Percentiles rank a stretch among this genome's conserved stretches.
Evolutionary conservation across 1,140 invertebrate species (phyloP).

Genomic region (Globodera ellingtonae): DNA sequence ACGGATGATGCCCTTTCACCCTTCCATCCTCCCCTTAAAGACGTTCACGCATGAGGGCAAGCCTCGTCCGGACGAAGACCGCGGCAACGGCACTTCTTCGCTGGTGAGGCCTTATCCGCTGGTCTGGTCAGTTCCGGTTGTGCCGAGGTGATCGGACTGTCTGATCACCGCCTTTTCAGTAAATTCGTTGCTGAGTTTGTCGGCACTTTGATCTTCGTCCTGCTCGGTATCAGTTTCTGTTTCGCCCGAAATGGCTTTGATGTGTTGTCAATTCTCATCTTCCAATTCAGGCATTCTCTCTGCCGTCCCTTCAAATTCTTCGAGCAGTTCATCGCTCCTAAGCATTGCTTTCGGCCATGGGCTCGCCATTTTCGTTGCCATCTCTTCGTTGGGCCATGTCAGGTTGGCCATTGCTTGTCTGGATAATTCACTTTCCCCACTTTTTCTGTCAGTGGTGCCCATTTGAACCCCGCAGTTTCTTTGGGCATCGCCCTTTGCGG

Average conservation of each 20-base stretch:
- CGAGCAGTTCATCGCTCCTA: background rate
- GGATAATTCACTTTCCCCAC: constrained; percentile 15
- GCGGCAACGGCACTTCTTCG: background rate
- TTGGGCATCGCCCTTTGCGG: constrained; percentile 60
- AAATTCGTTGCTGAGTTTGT: constrained; percentile 40
- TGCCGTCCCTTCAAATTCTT: constrained; percentile 35
- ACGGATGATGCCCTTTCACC: background rate
- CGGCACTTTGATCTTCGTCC: constrained; percentile 35
- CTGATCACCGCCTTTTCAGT: background rate
- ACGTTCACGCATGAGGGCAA: background rate
- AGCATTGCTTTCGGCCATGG: constrained; percentile 47
- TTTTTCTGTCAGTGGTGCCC: constrained; percentile 64
- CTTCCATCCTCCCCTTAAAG: background rate
- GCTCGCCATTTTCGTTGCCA: constrained; percentile 44
- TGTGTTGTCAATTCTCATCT: constrained; percentile 3
- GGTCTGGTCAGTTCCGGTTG: background rate
- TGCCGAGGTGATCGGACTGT: background rate
- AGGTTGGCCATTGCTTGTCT: constrained; percentile 15
- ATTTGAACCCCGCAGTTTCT: constrained; percentile 67
- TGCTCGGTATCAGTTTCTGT: constrained; percentile 26
- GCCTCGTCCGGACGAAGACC: too few species aligned
- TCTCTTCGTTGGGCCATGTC: constrained; percentile 38
- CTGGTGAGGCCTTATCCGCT: constrained; percentile 5
- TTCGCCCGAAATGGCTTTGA: background rate
- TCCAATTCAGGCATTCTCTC: constrained; percentile 26